Evolutionary conservation across 2,888 invertebrate genomes (phyloP).

Genomic region (Kryphioiulus occultus): DNA sequence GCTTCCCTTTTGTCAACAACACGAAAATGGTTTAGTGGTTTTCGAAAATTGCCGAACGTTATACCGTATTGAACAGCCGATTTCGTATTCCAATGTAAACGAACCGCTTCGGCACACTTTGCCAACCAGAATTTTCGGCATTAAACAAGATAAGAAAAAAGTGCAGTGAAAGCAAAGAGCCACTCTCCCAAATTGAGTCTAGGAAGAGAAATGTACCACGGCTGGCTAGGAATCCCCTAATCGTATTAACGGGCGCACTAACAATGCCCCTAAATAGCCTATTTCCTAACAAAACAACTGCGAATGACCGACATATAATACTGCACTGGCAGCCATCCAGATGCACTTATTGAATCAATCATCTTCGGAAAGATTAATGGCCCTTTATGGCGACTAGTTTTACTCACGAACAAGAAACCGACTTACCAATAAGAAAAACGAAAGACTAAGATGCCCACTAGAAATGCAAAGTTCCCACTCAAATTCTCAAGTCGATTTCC

Average conservation of each 20-base stretch:
- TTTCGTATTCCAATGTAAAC: not conserved
- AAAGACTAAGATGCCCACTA: too few relatives aligned
- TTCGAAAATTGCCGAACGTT: too few relatives aligned
- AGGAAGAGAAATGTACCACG: not conserved
- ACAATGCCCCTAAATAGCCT: constrained; percentile 28
- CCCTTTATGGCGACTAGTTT: not conserved
- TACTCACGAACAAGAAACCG: not conserved
- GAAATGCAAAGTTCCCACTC: too few relatives aligned
- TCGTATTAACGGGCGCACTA: not conserved
- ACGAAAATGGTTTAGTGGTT: too few relatives aligned
- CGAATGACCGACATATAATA: constrained; percentile 21
- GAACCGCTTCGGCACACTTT: not conserved
- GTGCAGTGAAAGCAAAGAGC: not conserved
- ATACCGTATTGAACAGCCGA: too few relatives aligned
- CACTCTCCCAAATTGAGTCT: not conserved
- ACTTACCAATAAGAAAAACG: too few relatives aligned
- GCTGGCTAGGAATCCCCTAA: not conserved
- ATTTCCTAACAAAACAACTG: constrained; percentile 39
- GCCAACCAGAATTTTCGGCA: not conserved
- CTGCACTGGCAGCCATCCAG: constrained; percentile 5
- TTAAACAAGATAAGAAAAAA: not conserved
- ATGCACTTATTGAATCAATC: constrained; percentile 33
- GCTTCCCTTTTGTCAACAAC: too few relatives aligned
- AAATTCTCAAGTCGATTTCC: too few relatives aligned
- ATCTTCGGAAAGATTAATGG: constrained; percentile 38